Percentiles rank a stretch among this genome's conserved stretches.
Conservation (phyloP, 2,888 invertebrate genomes). For the Lasioglossum marginatum region DNA sequence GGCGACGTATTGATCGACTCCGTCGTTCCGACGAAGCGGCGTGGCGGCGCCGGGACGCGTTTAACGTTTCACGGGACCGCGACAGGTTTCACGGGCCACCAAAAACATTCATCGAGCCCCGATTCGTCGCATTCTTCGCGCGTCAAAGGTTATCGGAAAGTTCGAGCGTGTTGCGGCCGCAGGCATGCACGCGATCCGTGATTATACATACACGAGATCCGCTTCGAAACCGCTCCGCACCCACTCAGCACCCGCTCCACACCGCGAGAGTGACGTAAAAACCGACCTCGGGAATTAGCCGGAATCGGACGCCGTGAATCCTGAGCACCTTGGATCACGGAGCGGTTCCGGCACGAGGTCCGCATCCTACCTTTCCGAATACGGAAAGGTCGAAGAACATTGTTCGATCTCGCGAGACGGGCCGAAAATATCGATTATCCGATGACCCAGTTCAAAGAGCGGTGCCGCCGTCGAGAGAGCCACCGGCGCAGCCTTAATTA, state of each 20-base stretch:
- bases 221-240: not conserved
- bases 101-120: slow-evolving; percentile 4
- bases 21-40: not conserved
- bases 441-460: slow-evolving; percentile 62
- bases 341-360: slow-evolving; percentile 47
- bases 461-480: slow-evolving; percentile 48
- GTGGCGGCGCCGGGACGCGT: not conserved
- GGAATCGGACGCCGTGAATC: slow-evolving; percentile 39
- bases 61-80: slow-evolving; percentile 14
- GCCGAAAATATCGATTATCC: slow-evolving; percentile 69
- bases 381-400: slow-evolving; percentile 66
- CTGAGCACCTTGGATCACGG: slow-evolving; percentile 51
- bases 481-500: slow-evolving; percentile 60
- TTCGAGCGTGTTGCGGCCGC: not conserved
- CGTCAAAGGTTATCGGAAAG: slow-evolving; percentile 24
- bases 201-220: not conserved
- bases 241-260: not conserved
- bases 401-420: slow-evolving; percentile 34
- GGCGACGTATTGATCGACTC: slow-evolving; percentile 6
- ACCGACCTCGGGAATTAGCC: slow-evolving; percentile 53
- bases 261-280: slow-evolving; percentile 47
- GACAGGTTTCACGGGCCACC: slow-evolving; percentile 14
- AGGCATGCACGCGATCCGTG: slow-evolving; percentile 20
- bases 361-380: slow-evolving; percentile 22
- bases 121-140: not conserved